A percentile compares a stretch with the other conserved stretches of the same genome.
These are phyloP conservation scores for Anticlea derivata DNA, from an alignment of 2,888 invertebrate genomes.

Conservation along the genomic window DNA sequence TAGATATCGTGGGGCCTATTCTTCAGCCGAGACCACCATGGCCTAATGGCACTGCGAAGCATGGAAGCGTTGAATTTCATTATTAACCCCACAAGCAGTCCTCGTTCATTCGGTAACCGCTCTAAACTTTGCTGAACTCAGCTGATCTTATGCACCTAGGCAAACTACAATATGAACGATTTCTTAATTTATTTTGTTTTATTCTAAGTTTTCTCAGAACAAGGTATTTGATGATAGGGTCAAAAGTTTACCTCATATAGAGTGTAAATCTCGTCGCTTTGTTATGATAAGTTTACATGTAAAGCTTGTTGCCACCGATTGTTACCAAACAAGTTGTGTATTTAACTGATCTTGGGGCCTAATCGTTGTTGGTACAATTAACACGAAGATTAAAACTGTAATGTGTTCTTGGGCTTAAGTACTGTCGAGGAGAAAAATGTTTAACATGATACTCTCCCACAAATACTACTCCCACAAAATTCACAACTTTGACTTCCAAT, in stretches of 20 bases:
- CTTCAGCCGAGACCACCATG: no score
- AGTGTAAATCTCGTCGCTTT: slow-evolving; percentile 10
- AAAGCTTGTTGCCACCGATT: neutral
- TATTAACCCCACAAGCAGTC: no score
- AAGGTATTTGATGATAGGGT: slow-evolving; percentile 8
- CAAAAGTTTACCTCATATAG: slow-evolving; percentile 16
- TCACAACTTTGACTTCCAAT: no score
- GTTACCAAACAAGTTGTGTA: slow-evolving; percentile 17
- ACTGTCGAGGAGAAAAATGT: slow-evolving; percentile 17
- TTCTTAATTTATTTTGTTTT: no score
- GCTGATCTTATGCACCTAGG: no score
- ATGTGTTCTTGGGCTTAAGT: slow-evolving; percentile 37
- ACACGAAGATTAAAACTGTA: slow-evolving; percentile 46
- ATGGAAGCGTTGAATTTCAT: no score
- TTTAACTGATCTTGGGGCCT: slow-evolving; percentile 24
- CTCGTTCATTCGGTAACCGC: no score
- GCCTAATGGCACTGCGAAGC: no score
- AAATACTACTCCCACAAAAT: no score
- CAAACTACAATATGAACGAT: no score
- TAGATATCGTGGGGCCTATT: no score
- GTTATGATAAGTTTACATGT: neutral
- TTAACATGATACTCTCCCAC: neutral
- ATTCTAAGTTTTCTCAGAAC: slow-evolving; percentile 1
- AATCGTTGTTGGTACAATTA: slow-evolving; percentile 36
- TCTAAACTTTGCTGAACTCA: no score